Conservation (phyloP, 2,888 invertebrate genomes). For the Torymus texanus region DNA sequence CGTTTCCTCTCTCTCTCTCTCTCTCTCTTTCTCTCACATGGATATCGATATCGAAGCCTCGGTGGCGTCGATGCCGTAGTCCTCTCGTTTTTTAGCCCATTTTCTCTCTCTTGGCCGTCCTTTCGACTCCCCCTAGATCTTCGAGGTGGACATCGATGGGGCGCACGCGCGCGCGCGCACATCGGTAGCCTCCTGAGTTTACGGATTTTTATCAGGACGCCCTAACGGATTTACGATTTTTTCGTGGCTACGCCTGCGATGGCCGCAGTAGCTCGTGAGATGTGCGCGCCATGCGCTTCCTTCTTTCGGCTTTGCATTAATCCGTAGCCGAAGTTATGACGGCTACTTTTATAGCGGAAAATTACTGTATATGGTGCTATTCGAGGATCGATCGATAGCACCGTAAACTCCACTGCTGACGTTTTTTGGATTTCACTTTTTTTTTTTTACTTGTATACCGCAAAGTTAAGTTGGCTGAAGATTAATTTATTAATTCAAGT, state of each 20-base stretch:
- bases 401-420: not conserved
- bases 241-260: not conserved
- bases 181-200: slow-evolving; percentile 19
- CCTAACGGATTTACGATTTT: slow-evolving; percentile 37
- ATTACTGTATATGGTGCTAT: too few relatives aligned
- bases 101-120: slow-evolving; percentile 6
- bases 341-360: too few relatives aligned
- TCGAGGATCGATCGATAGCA: not conserved
- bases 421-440: too few relatives aligned
- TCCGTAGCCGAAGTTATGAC: not conserved
- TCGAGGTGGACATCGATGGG: slow-evolving; percentile 55
- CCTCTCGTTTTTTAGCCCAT: slow-evolving; percentile 38
- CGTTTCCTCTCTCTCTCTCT: slow-evolving; percentile 55
- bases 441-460: too few relatives aligned
- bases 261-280: too few relatives aligned
- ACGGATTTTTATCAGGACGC: slow-evolving; percentile 46
- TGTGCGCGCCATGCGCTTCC: not conserved
- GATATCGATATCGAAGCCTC: slow-evolving; percentile 67
- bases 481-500: too few relatives aligned
- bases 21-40: slow-evolving; percentile 50
- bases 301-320: slow-evolving; percentile 1
- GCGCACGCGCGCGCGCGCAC: slow-evolving; percentile 37
- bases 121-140: slow-evolving; percentile 23
- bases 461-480: too few relatives aligned
- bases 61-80: slow-evolving; percentile 50